Evolutionary conservation across 2,797 vertebrate genomes (phyloP).

Genomic region (Chaenodraco wilsoni): DNA sequence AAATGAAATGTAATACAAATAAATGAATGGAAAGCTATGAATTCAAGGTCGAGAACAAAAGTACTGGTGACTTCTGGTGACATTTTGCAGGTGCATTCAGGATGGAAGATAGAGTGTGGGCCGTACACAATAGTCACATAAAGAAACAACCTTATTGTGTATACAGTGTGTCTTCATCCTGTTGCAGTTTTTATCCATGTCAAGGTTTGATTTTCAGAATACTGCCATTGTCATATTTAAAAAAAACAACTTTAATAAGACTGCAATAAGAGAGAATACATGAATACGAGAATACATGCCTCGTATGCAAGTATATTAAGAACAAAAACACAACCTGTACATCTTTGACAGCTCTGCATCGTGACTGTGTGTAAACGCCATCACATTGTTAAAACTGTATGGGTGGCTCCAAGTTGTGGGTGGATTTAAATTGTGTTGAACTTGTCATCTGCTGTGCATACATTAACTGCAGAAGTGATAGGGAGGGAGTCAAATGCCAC

Average conservation of each 20-base stretch:
- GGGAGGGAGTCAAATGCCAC: conserved; percentile 51
- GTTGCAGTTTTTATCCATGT: background rate
- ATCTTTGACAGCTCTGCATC: conserved; percentile 29
- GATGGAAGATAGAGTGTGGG: background rate
- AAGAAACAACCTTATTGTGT: conserved; percentile 26
- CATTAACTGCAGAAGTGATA: conserved; percentile 23
- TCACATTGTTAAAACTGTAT: conserved; percentile 13
- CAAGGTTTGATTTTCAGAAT: conserved; percentile 20
- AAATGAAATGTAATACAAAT: no score
- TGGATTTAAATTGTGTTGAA: conserved; percentile 34
- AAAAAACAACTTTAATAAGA: conserved; percentile 4
- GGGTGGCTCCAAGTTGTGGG: conserved; percentile 51
- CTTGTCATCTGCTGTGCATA: conserved; percentile 54
- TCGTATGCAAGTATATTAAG: background rate
- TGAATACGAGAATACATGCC: background rate
- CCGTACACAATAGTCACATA: conserved; percentile 1
- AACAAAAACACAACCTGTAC: background rate
- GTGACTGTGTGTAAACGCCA: conserved; percentile 58
- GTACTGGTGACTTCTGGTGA: no score
- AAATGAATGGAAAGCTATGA: no score
- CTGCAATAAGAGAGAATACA: no score
- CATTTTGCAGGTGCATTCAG: background rate
- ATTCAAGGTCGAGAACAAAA: no score
- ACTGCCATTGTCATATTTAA: background rate
- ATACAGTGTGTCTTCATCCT: background rate